Evolutionary conservation across 2,888 invertebrate species (phyloP).

Genomic region (Zaprionus bogoriensis): DNA sequence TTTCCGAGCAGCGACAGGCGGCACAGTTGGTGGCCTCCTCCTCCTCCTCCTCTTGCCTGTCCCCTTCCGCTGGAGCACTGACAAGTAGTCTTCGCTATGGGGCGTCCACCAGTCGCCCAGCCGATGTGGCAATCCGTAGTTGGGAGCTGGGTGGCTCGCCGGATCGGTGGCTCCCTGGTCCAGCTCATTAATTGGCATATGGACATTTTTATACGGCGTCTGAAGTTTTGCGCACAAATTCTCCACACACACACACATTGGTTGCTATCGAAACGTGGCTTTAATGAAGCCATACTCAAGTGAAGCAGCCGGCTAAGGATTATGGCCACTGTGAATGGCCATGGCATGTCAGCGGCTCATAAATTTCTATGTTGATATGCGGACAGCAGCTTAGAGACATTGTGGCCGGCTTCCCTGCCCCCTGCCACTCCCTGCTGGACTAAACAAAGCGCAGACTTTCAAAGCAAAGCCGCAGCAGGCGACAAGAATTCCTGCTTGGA

Average conservation of each 20-base stretch:
- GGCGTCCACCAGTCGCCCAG: conserved; percentile 34
- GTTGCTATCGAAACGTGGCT: conserved; percentile 47
- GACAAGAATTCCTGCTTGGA: too few species aligned
- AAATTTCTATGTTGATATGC: conserved; percentile 58
- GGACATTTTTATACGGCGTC: conserved; percentile 66
- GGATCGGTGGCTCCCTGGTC: neutral
- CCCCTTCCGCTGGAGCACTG: neutral
- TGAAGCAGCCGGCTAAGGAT: conserved; percentile 44
- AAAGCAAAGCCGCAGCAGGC: too few species aligned
- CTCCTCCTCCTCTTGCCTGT: neutral
- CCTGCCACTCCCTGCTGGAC: conserved; percentile 24
- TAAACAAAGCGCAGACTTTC: neutral
- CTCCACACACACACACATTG: conserved; percentile 23
- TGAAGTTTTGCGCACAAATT: conserved; percentile 43
- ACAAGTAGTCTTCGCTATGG: conserved; percentile 33
- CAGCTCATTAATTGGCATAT: conserved; percentile 69
- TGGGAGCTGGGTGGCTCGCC: conserved; percentile 21
- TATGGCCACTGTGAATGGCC: conserved; percentile 61
- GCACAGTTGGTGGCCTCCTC: conserved; percentile 49
- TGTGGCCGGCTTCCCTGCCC: conserved; percentile 14
- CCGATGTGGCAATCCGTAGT: neutral
- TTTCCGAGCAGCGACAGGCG: conserved; percentile 47
- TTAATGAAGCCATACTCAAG: conserved; percentile 67
- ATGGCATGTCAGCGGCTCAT: conserved; percentile 74
- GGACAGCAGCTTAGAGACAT: conserved; percentile 42